These are phyloP conservation scores for Zoanthus gigantus DNA, from an alignment of 92 coral and sea anemone species.

Conservation along the genomic window DNA sequence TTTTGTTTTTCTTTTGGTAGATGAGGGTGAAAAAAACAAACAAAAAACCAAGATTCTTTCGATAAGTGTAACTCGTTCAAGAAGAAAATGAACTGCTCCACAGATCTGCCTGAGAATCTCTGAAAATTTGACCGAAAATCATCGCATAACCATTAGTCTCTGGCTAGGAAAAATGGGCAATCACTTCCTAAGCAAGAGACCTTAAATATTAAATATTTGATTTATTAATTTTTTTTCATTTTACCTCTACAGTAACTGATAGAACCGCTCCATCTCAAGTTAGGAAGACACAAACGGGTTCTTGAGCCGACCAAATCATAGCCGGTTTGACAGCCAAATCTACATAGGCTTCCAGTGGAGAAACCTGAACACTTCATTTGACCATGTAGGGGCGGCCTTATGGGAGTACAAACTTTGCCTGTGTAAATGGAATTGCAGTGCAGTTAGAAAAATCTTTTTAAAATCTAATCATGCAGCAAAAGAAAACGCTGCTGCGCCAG, in stretches of 20 bases:
- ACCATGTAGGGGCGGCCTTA: slow-evolving; percentile 66
- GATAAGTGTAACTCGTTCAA: too few relatives aligned
- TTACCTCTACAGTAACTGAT: slow-evolving; percentile 67
- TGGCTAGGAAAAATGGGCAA: too few relatives aligned
- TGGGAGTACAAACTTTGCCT: slow-evolving; percentile 73
- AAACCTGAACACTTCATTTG: slow-evolving; percentile 75
- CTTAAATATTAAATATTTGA: too few relatives aligned
- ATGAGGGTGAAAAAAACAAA: neutral
- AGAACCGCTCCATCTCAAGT: slow-evolving; percentile 72
- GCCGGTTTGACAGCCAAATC: slow-evolving; percentile 71
- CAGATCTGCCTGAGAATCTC: too few relatives aligned
- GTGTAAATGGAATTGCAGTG: neutral
- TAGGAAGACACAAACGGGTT: slow-evolving; percentile 59
- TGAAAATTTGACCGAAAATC: too few relatives aligned
- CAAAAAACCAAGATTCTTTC: neutral
- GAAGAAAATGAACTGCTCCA: too few relatives aligned
- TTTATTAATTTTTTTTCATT: neutral
- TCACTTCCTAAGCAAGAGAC: too few relatives aligned
- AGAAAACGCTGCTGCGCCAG: too few relatives aligned
- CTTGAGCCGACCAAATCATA: slow-evolving; percentile 75
- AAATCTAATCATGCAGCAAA: too few relatives aligned
- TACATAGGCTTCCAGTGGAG: slow-evolving; percentile 67
- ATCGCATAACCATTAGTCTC: too few relatives aligned
- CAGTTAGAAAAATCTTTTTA: too few relatives aligned
- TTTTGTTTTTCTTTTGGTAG: neutral